Evolutionary conservation across 2,797 vertebrate genomes (phyloP), one percentile per base, ranked within the genome.

Genomic region (Danio kyathit): DNA sequence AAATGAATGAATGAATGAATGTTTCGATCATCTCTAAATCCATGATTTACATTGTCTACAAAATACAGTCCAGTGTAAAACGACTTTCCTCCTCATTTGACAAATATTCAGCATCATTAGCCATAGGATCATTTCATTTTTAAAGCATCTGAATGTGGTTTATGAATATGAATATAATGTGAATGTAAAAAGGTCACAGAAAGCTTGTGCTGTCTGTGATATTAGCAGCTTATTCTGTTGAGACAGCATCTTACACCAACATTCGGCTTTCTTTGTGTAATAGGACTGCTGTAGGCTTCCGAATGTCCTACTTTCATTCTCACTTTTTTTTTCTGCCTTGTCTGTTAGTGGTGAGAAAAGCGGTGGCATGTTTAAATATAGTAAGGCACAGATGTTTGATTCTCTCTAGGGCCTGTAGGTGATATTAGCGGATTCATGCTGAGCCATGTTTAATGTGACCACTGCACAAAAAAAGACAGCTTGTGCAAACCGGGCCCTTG

Each of bases 221-320:
- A 16, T 17, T 14, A 74, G 40, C 21, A 21, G 44, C 51, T 49
- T 3, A 38, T 65, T 83, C 59, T 83, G 82, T 83, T 56, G 57
- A 83, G 72, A 76, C 71, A 75, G 72, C 70, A 52, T 48, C 19
- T 81, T 74, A 52, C 51, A 80, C 10, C 16, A 76, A 77, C 66
- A 67, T 4, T 40, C 8, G 40, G 40, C 29, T 77, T 71, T 86
- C 83, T 86, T 89, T 88, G 88, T 72, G 74, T 86, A 86, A 86
- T 81, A 87, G 74, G 74, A 88, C 76, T 79, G 91, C 91, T 92
- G 84, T 87, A 89, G 91, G 92, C 88, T 86, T 81, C 85, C 80
- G 87, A 87, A 84, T 91, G 92, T 81, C 91, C 92, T 91, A 94
- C 89, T 92, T 93, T 90, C 85, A 89, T 88, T 89, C 87, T 88